These are phyloP conservation scores for Drosophila niveifrons DNA, from an alignment of 2,888 invertebrate species.

Conservation along the genomic window DNA sequence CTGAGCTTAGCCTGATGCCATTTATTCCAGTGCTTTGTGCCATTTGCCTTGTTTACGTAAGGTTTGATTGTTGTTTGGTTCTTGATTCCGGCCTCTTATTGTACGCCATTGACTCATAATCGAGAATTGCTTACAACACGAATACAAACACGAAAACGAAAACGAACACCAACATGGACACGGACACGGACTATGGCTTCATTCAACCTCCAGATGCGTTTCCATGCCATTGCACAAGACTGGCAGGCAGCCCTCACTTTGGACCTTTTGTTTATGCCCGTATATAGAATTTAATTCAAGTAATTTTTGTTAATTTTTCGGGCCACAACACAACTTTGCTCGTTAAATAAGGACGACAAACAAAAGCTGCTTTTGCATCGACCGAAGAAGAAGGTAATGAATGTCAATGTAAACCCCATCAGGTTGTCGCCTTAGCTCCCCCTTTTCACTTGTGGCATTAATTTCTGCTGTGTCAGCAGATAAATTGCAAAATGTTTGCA, in stretches of 20 bases:
- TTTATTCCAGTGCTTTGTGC: constrained; percentile 40
- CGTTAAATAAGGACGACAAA: constrained; percentile 30
- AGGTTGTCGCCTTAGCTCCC: constrained; percentile 8
- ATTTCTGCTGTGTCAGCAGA: constrained; percentile 80
- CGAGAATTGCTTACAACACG: constrained; percentile 33
- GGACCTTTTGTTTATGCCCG: constrained; percentile 25
- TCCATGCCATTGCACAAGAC: constrained; percentile 43
- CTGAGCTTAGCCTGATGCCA: constrained; percentile 16
- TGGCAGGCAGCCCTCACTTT: constrained; percentile 7
- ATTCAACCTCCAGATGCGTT: constrained; percentile 26
- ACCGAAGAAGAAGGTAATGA: constrained; percentile 35
- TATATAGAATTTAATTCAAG: constrained; percentile 43
- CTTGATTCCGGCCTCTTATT: constrained; percentile 48
- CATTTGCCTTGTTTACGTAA: constrained; percentile 50
- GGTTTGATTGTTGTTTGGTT: constrained; percentile 50
- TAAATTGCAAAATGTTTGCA: constrained; percentile 72
- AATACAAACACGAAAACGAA: background rate
- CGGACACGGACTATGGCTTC: constrained; percentile 5
- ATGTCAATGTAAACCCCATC: constrained; percentile 45
- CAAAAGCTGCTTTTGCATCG: background rate
- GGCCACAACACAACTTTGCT: constrained; percentile 40
- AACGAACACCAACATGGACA: background rate
- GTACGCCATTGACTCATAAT: constrained; percentile 57
- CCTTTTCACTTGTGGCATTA: constrained; percentile 70
- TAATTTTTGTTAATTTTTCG: constrained; percentile 51